phyloP scores from a whole-genome alignment of 2,113 vertebrate genomes.

The Thymallus thymallus region DNA sequence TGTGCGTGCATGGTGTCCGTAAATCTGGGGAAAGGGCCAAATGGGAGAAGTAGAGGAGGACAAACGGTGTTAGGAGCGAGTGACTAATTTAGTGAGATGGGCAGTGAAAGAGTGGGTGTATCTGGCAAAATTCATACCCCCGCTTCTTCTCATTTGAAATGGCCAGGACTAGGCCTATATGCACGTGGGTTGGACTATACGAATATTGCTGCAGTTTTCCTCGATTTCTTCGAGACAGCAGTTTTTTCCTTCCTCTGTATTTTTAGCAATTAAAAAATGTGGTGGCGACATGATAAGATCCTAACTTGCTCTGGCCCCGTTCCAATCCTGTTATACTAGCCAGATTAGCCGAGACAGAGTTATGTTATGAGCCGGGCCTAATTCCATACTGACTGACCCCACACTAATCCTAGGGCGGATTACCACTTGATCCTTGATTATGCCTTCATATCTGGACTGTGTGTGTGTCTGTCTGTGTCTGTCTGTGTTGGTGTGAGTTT shows the following conservation, averaged over 20 bases:
- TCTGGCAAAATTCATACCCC: too few relatives aligned
- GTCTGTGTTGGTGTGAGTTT: slow-evolving; percentile 29
- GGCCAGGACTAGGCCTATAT: too few relatives aligned
- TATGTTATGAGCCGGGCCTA: slow-evolving; percentile 54
- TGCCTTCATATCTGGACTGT: slow-evolving; percentile 45
- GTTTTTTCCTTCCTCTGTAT: not conserved
- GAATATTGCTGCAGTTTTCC: not conserved
- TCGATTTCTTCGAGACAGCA: not conserved
- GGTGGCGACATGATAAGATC: slow-evolving; percentile 52
- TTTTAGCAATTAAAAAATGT: not conserved
- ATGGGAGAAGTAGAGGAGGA: too few relatives aligned
- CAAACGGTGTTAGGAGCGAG: too few relatives aligned
- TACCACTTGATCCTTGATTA: slow-evolving; percentile 69
- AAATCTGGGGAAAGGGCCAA: too few relatives aligned
- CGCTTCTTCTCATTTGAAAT: too few relatives aligned
- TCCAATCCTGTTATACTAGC: slow-evolving; percentile 64
- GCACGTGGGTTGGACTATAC: too few relatives aligned
- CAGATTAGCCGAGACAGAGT: slow-evolving; percentile 58
- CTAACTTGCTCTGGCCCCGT: slow-evolving; percentile 53
- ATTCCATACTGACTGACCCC: slow-evolving; percentile 54
- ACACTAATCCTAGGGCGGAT: slow-evolving; percentile 53
- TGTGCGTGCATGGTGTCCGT: too few relatives aligned
- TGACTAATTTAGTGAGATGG: too few relatives aligned
- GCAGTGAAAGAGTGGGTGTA: too few relatives aligned
- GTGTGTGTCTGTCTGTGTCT: slow-evolving; percentile 20